Conservation (phyloP, 2,113 vertebrate genomes). For the Illadopsis cleaveri region DNA sequence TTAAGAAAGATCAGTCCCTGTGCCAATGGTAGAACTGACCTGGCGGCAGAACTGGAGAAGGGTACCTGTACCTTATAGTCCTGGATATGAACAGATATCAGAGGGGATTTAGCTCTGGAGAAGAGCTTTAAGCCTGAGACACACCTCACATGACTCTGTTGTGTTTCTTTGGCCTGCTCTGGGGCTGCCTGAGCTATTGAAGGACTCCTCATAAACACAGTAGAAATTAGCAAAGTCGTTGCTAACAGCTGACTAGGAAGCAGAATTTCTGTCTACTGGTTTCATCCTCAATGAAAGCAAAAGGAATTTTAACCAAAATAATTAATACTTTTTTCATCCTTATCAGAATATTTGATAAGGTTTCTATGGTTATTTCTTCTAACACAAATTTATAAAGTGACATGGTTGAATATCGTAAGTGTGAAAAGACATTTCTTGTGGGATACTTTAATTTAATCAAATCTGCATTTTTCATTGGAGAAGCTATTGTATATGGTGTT, state of each 20-base stretch:
- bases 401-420: not conserved
- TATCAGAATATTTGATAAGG: not conserved
- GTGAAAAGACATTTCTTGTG: not conserved
- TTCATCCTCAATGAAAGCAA: not conserved
- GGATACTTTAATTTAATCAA: not conserved
- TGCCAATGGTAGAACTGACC: not conserved
- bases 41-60: not conserved
- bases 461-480: not conserved
- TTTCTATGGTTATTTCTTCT: not conserved
- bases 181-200: not conserved
- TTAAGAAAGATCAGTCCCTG: not conserved
- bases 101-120: not conserved
- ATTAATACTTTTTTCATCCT: not conserved
- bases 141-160: rapidly evolving
- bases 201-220: not conserved
- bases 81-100: not conserved
- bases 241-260: not conserved
- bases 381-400: not conserved
- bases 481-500: not conserved
- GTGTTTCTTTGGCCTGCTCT: not conserved
- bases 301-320: not conserved
- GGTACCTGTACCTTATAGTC: not conserved
- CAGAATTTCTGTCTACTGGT: not conserved
- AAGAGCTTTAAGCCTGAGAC: not conserved
- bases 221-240: not conserved